Base-by-base conservation (phyloP, 1,140 invertebrate genomes). In the Pygmarrhopalites habei region DNA sequence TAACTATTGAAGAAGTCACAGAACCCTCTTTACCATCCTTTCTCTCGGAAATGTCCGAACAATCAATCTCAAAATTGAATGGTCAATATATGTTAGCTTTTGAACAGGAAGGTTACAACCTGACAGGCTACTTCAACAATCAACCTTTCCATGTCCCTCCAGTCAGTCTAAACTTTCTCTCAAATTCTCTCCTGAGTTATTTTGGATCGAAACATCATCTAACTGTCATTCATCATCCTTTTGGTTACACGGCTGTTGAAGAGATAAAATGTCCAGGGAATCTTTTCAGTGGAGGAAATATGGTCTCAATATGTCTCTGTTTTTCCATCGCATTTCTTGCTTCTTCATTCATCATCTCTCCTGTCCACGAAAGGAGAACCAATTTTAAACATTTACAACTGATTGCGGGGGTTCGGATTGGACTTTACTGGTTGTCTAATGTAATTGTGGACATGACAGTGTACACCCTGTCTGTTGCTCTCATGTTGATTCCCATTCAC, bases 311-410 rank as follows among this genome's bases (percentile, higher is more conserved):
- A 60, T 64, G 77, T 15, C 70, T 74, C n/a, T 77, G n/a, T n/a
- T n/a, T 73, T 52, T 81, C 70, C 51, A 74, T 80, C 73, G 78
- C 79, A 1, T 79, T 81, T 66, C 75, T 82, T 10, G 78, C 80
- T 12, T 78, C 79, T 23, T 79, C 77, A 67, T 81, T 81, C 72
- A 74, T 79, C 2, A 72, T 81, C 29, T 79, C 79, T 65, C 73
- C 81, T 2, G 78, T 81, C 56, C 77, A 80, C 65, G 80, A 81
- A 70, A 68, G 77, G 14, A 73, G 75, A 1, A 78, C 77, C 49
- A 80, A 79, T 71, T 78, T 79, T 4, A 82, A 82, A 66, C 81
- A 82, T 68, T 72, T 82, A 15, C 81, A 83, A 72, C 79, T 79
- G 75, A 79, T 83, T 17, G 79, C 78, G 64, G 81, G 81, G 21